A percentile compares a stretch with the other conserved stretches of the same genome.
phyloP scores from a whole-genome alignment of 1,140 invertebrate species.

The Rhopalosiphum maidis region DNA sequence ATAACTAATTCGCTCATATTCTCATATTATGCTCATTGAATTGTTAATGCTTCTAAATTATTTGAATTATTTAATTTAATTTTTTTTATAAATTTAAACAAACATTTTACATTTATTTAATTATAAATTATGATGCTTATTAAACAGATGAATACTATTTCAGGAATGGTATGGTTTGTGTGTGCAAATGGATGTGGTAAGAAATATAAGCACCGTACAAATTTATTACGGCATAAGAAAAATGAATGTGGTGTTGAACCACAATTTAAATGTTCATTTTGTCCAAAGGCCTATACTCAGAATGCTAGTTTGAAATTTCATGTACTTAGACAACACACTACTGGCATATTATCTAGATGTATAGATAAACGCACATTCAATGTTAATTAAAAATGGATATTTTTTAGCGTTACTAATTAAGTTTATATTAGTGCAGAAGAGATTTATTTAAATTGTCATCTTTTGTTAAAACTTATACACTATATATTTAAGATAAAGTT shows the following conservation, averaged over 20 bases:
- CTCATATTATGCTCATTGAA: neutral
- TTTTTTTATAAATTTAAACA: neutral
- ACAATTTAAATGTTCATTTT: constrained; percentile 56
- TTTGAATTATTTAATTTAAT: neutral
- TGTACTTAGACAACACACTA: constrained; percentile 60
- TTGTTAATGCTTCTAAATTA: neutral
- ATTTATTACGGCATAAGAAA: constrained; percentile 60
- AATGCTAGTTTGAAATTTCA: constrained; percentile 64
- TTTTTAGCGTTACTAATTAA: too few relatives aligned
- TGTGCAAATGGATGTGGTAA: constrained; percentile 59
- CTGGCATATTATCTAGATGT: neutral
- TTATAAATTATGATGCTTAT: neutral
- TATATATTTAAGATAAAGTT: neutral
- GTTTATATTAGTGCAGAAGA: too few relatives aligned
- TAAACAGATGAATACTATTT: neutral
- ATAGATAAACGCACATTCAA: neutral
- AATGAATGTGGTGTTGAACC: constrained; percentile 62
- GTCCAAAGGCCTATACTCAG: constrained; percentile 59
- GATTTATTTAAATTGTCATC: too few relatives aligned
- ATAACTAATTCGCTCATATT: neutral
- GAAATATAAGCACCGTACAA: constrained; percentile 64
- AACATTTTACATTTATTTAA: neutral
- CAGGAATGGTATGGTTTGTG: neutral
- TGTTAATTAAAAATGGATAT: neutral
- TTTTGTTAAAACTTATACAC: too few relatives aligned